phyloP scores from a whole-genome alignment of 2,113 vertebrate species.

The Parus major region DNA sequence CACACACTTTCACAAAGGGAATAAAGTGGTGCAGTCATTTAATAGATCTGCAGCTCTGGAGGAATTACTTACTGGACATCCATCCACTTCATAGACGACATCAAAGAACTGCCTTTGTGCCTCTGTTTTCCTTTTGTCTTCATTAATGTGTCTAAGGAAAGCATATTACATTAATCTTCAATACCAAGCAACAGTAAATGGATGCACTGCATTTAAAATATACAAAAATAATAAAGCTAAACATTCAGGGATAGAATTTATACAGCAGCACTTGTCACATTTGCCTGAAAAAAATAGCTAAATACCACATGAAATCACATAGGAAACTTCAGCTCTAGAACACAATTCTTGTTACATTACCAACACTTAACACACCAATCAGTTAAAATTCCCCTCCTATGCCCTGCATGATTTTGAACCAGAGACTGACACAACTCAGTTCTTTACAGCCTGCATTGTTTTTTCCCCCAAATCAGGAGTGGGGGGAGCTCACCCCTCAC shows the following conservation, averaged over 20 bases:
- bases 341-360: background rate
- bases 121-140: slow-evolving; percentile 98
- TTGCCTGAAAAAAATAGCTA: background rate
- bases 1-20: background rate
- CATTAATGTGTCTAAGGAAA: slow-evolving; percentile 90
- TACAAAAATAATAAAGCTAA: background rate
- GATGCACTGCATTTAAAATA: background rate
- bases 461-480: background rate
- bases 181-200: background rate
- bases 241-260: background rate
- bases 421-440: background rate
- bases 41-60: background rate
- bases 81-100: slow-evolving; percentile 97
- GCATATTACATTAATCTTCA: background rate
- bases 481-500: too few species aligned
- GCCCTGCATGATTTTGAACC: background rate
- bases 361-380: background rate
- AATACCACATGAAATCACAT: background rate
- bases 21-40: background rate
- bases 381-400: background rate
- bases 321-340: background rate
- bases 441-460: background rate
- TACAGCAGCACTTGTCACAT: background rate
- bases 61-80: slow-evolving; percentile 90
- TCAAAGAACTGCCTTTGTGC: slow-evolving; percentile 98